phyloP scores from a whole-genome alignment of 2,113 vertebrate species.

The Chlorodrepanis virens region DNA sequence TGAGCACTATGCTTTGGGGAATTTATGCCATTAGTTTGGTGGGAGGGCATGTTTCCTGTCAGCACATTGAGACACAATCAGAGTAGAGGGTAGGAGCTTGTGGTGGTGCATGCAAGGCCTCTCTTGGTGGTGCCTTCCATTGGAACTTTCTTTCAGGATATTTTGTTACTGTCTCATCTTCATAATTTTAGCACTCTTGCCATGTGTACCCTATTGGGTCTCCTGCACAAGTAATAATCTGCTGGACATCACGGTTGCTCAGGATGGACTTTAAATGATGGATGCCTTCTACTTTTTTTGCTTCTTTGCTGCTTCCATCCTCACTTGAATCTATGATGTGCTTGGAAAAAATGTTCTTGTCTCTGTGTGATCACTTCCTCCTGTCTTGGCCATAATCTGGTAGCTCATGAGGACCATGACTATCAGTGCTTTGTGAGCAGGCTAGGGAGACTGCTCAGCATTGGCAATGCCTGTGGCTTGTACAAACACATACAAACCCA shows the following conservation, averaged over 20 bases:
- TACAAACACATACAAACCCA: not conserved
- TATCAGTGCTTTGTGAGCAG: not conserved
- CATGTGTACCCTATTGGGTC: not conserved
- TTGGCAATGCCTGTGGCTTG: not conserved
- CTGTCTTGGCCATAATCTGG: not conserved
- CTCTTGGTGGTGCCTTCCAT: not conserved
- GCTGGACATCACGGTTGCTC: not conserved
- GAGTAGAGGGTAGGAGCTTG: fast-evolving
- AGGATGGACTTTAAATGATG: not conserved
- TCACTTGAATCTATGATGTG: fast-evolving
- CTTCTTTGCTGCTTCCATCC: not conserved
- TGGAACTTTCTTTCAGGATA: not conserved
- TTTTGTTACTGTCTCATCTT: not conserved
- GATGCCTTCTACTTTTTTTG: not conserved
- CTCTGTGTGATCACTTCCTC: not conserved
- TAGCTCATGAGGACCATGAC: fast-evolving
- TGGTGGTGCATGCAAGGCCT: not conserved
- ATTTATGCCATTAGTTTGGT: not conserved
- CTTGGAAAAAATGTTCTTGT: not conserved
- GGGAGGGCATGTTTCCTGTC: not conserved
- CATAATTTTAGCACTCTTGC: not conserved
- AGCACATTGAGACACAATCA: not conserved
- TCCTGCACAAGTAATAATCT: not conserved
- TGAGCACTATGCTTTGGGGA: fast-evolving
- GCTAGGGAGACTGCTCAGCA: not conserved